Evolutionary conservation across 2,888 invertebrate genomes (phyloP), one percentile per base, ranked within the genome.

Genomic region (Himalopsyche kuldschensis): DNA sequence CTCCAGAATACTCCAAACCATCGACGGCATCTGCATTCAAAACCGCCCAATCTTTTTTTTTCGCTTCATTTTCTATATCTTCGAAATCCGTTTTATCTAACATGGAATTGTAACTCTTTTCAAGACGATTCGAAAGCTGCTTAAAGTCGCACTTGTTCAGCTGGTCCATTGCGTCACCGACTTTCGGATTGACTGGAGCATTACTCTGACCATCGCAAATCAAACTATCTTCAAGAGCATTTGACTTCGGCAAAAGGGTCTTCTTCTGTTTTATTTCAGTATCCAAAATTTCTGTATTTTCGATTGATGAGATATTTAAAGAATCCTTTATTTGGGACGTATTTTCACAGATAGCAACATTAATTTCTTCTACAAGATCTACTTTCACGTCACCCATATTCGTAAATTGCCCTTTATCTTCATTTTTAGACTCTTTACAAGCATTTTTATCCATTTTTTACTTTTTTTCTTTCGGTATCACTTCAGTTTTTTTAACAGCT

Each of bases 101-200:
- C 4, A 79, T 79, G 3, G 79, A 75, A 55, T 82, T 76, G 27
- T 35, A 80, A 10, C 79, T 82, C 24, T 77, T 75, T 30, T 48
- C 27, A 47, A 78, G 17, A 27, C 78, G n/a, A 10, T 55, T 55
- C 10, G 55, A 55, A 8, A 93, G 87, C 3, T 89, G 88, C 8
- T 88, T 88, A 86, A 93, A 93, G 88, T 93, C 92, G 84, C 93
- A 91, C 55, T 90, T 89, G 0, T 93, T 92, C 69, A 93, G 41
- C 46, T 81, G 46, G 17, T 82, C 24, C 47, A 86, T 30, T 1
- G 75, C 46, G 31, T 83, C 82, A 48, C 63, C 79, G 69, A 76
- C 79, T 82, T 76, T 83, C 0, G 17, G 1, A 32, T 80, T 55
- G n/a, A 55, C 5, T 10, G 24, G 20, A 1, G 2, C 55, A 20